Base-by-base conservation (phyloP, 2,888 invertebrate genomes). In the Seira sanloemensis region DNA sequence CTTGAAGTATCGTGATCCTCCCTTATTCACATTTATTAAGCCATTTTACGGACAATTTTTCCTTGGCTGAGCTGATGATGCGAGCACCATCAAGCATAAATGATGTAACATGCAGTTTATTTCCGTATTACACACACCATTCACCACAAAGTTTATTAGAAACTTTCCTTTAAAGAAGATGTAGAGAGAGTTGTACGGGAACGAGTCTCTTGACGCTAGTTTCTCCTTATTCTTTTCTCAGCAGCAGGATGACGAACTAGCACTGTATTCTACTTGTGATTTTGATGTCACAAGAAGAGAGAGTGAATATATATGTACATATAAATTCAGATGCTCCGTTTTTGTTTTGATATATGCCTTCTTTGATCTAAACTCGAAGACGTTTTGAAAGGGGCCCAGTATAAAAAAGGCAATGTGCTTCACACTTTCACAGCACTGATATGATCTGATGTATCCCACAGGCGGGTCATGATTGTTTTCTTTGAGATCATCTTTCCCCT, bases 171-270 rank as follows among this genome's bases (percentile, higher is more conserved):
- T 37, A 12, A 37, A 37, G 37, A 37, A 37, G 4, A 37, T 7
- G 37, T 7, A 37, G 5, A 12, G 37, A 37, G 37, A 37, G 12
- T n/a, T n/a, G 37, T 37, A 37, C 37, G 37, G 21, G 66, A 7
- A 75, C 66, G 67, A 50, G 65, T 75, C 75, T 75, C 75, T 75
- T 37, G 75, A 66, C 66, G 37, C 66, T 75, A 46, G 62, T 75
- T 75, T 75, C n/a, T 24, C 19, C 19, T 73, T 12, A 37, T n/a
- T n/a, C 71, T 37, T 12, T 37, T 37, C 37, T 37, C 12, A 12
- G 37, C 37, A n/a, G n/a, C n/a, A n/a, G 37, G 37, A 37, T 37
- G 37, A 37, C 12, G 37, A 37, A 37, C 37, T 37, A 7, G 37
- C 23, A 23, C 46, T 23, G 27, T 75, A 9, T 62, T 27, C 66